These are phyloP conservation scores for Melanerpes formicivorus DNA, from an alignment of 2,113 vertebrate genomes.

Conservation along the genomic window DNA sequence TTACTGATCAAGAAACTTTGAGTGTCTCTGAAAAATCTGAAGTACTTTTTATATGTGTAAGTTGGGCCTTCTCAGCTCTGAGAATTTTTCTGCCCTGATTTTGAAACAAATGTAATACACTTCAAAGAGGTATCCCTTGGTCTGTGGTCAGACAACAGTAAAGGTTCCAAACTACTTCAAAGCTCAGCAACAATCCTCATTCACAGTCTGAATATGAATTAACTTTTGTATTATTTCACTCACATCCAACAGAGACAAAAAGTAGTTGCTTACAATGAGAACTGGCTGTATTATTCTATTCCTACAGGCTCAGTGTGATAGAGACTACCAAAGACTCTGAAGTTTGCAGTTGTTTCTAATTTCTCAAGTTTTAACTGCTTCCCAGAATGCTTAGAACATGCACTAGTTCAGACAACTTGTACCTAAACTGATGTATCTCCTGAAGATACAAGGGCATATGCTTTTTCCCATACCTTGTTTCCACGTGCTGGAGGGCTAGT, in stretches of 20 bases:
- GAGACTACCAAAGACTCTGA: neutral
- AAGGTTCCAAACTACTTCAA: neutral
- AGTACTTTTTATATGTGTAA: neutral
- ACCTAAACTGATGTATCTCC: neutral
- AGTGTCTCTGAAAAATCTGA: neutral
- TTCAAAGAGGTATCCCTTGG: neutral
- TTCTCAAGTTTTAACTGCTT: neutral
- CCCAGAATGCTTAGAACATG: neutral
- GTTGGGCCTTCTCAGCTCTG: neutral
- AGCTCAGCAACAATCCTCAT: neutral
- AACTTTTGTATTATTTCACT: neutral
- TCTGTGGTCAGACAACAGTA: neutral
- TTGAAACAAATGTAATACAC: neutral
- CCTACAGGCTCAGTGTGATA: neutral
- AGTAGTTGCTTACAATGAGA: neutral
- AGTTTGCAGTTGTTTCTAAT: neutral
- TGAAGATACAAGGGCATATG: neutral
- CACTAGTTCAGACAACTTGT: neutral
- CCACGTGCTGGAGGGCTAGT: neutral
- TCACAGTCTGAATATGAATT: neutral
- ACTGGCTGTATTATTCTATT: neutral
- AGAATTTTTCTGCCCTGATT: neutral
- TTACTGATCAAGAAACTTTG: neutral
- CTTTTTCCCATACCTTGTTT: neutral
- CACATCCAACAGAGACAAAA: neutral